Conservation (phyloP, 2,113 vertebrate genomes). For the Deroptyus accipitrinus region DNA sequence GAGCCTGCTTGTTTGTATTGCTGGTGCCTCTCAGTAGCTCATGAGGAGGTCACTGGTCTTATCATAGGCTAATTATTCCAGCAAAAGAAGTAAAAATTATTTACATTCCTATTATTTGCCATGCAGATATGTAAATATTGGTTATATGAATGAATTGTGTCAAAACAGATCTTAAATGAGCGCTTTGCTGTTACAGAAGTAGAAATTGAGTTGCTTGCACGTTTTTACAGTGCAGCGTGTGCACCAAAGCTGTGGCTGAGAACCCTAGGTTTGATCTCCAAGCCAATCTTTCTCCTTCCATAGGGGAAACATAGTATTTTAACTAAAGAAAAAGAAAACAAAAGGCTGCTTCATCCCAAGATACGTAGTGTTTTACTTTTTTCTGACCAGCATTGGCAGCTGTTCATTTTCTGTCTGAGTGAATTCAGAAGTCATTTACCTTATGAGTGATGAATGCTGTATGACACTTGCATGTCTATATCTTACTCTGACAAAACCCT, state of each 20-base stretch:
- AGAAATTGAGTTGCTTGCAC: background rate
- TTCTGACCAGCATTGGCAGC: constrained; percentile 78
- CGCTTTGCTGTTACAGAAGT: background rate
- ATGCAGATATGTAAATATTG: background rate
- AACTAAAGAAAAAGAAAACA: background rate
- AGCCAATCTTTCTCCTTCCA: background rate
- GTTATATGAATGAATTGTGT: background rate
- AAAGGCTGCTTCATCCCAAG: background rate
- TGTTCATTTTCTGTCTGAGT: constrained; percentile 90
- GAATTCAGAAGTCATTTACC: constrained; percentile 79
- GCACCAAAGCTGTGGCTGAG: background rate
- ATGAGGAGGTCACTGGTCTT: background rate
- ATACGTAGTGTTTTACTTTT: constrained; percentile 51
- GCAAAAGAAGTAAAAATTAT: background rate
- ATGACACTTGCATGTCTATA: constrained; percentile 65
- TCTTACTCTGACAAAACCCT: constrained; percentile 65
- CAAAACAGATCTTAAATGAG: background rate
- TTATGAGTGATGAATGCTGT: constrained; percentile 78
- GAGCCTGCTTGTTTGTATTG: background rate
- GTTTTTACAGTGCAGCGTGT: background rate
- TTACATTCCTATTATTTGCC: background rate
- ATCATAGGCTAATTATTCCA: background rate
- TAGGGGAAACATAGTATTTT: constrained; percentile 12
- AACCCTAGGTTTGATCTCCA: background rate
- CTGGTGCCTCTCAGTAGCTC: background rate